Evolutionary conservation across 2,888 invertebrate species (phyloP), one percentile per base, ranked within the genome.

Genomic region (Aphrophora alni): DNA sequence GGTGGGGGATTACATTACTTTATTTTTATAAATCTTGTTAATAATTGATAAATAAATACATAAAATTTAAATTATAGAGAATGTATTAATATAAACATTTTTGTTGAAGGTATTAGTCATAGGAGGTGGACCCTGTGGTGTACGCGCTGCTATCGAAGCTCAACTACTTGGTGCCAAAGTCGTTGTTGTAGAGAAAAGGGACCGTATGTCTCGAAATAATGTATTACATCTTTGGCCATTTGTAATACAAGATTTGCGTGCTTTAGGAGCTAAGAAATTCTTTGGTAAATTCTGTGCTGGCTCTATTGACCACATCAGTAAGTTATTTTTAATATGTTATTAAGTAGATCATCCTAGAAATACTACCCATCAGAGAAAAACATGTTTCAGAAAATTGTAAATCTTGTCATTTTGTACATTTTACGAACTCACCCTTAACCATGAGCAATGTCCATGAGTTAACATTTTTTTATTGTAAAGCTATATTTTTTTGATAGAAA

Each of bases 231-330:
- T 99, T 83, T 99, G 99, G 99, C 98, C 98, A 75, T 98, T 97
- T 89, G 97, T 99, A 71, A 99, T 99, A 82, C 95, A 97, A 85
- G 99, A 99, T 89, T 91, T 99, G 84, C 92, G 95, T 81, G 94
- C 94, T 83, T 91, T 99, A 33, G 99, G 98, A 25, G 98, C 98
- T 24, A 99, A 99, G 89, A 98, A 98, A 88, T 99, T 99, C 90
- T 98, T 97, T 88, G 98, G 98, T 21, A 98, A 98, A 89, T 99
- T 99, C 89, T 99, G 99, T 90, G 98, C 98, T 0, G 99, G 98
- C 25, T 93, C 98, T 83, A 98, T 99, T 84, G 98, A 99, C 89
- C 99, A 99, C 88, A 98, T 99, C 86, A 97, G 98, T 91, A 87
- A 89, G 90, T 88, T 21, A 44, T 44, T 44, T 2, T 33, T 33